Conservation (phyloP, 2,797 vertebrate species). For the Phalloptychus januarius region DNA sequence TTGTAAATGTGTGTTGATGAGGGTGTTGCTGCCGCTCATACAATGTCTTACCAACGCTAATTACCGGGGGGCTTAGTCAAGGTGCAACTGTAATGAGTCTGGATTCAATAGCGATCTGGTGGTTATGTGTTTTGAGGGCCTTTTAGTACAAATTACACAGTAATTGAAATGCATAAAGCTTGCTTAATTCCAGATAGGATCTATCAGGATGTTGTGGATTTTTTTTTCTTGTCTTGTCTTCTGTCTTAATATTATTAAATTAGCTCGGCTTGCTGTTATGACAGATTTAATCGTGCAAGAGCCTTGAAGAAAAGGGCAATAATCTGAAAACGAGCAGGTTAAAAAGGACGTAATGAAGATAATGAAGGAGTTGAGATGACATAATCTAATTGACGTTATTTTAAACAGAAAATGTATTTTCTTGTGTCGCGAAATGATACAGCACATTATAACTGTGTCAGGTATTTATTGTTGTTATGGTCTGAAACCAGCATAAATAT, state of each 20-base stretch:
- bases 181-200: slow-evolving; percentile 64
- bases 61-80: slow-evolving; percentile 78
- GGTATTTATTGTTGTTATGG: neutral
- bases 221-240: slow-evolving; percentile 37
- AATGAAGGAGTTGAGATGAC: slow-evolving; percentile 5
- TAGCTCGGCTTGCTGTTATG: slow-evolving; percentile 29
- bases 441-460: neutral
- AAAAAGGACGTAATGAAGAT: slow-evolving; percentile 35
- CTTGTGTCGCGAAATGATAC: neutral
- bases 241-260: slow-evolving; percentile 50
- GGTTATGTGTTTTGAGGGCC: slow-evolving; percentile 75
- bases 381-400: neutral
- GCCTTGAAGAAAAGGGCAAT: slow-evolving; percentile 26
- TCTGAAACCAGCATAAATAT: neutral
- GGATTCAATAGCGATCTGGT: slow-evolving; percentile 70
- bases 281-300: slow-evolving; percentile 28
- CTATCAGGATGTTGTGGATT: slow-evolving; percentile 12
- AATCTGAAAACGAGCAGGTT: slow-evolving; percentile 31
- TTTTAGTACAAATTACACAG: slow-evolving; percentile 71
- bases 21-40: slow-evolving; percentile 76
- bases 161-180: slow-evolving; percentile 68
- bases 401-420: neutral
- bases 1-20: slow-evolving; percentile 81
- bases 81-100: slow-evolving; percentile 77
- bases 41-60: slow-evolving; percentile 79